Conservation (phyloP, 2,113 vertebrate genomes). For the Ochotona curzoniae region DNA sequence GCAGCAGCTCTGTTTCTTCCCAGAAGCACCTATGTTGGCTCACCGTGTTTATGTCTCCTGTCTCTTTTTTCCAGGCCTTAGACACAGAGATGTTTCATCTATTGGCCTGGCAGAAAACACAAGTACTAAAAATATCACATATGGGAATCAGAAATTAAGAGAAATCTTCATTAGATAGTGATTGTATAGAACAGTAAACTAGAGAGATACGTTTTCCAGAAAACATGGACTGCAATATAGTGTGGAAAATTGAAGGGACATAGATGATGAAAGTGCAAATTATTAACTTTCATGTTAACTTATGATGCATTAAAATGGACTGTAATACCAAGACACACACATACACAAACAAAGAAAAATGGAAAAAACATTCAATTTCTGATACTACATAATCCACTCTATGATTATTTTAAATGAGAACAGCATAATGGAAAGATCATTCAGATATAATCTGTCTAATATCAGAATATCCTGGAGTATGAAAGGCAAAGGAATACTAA, state of each 20-base stretch:
- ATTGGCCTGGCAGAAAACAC: conserved; percentile 2
- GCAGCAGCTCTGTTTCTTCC: not conserved
- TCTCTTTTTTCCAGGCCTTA: not conserved
- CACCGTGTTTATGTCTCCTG: not conserved
- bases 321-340: not conserved
- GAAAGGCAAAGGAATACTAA: conserved; percentile 51
- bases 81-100: conserved; percentile 63
- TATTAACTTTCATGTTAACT: not conserved
- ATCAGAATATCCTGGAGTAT: conserved; percentile 25
- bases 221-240: not conserved
- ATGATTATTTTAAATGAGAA: not conserved
- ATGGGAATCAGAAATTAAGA: conserved; percentile 3
- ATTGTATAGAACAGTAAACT: not conserved
- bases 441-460: conserved; percentile 22
- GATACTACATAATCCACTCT: not conserved
- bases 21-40: conserved; percentile 43
- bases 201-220: not conserved
- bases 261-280: not conserved
- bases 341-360: conserved; percentile 10
- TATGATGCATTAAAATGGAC: not conserved
- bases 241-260: not conserved
- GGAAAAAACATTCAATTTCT: not conserved
- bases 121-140: not conserved
- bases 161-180: conserved; percentile 44
- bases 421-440: conserved; percentile 25